Conservation (phyloP, 92 coral and sea anemone species). For the Blastomussa wellsi region DNA sequence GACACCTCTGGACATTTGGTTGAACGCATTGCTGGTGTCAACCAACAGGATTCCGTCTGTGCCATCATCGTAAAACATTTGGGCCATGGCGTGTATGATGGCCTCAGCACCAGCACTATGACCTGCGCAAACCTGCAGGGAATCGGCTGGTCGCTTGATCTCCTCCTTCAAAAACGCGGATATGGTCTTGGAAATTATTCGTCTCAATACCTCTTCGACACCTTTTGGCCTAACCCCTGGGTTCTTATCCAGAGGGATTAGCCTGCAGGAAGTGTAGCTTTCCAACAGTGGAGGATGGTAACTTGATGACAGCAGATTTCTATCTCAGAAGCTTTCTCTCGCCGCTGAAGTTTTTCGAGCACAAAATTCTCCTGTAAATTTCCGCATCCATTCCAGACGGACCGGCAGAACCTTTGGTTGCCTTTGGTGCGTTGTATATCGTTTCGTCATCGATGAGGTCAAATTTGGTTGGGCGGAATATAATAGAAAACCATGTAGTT, state of each 20-base stretch:
- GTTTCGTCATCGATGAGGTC: slow-evolving; percentile 20
- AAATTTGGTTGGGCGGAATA: slow-evolving; percentile 36
- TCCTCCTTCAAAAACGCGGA: slow-evolving; percentile 10
- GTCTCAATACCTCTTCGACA: no score
- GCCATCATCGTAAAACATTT: slow-evolving; percentile 43
- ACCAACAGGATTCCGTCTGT: slow-evolving; percentile 54
- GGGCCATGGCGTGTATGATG: slow-evolving; percentile 55
- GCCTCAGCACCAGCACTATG: slow-evolving; percentile 53
- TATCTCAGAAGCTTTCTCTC: slow-evolving; percentile 51
- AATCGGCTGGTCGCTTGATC: slow-evolving; percentile 29
- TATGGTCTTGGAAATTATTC: slow-evolving; percentile 22
- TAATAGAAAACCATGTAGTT: no score
- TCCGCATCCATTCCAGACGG: slow-evolving; percentile 56
- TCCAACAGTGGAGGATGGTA: no score
- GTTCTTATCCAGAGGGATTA: no score
- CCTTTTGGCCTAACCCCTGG: no score
- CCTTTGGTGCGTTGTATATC: slow-evolving; percentile 31
- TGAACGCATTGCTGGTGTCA: slow-evolving; percentile 65
- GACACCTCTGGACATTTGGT: no score
- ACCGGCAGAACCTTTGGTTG: slow-evolving; percentile 48
- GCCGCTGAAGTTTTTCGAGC: slow-evolving; percentile 40
- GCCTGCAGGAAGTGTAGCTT: no score
- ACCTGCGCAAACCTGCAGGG: slow-evolving; percentile 59
- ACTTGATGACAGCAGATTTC: slow-evolving; percentile 35
- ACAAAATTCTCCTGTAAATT: slow-evolving; percentile 51